These are phyloP conservation scores for Sceloporus tristichus DNA, from an alignment of 2,113 vertebrate genomes.

Conservation along the genomic window DNA sequence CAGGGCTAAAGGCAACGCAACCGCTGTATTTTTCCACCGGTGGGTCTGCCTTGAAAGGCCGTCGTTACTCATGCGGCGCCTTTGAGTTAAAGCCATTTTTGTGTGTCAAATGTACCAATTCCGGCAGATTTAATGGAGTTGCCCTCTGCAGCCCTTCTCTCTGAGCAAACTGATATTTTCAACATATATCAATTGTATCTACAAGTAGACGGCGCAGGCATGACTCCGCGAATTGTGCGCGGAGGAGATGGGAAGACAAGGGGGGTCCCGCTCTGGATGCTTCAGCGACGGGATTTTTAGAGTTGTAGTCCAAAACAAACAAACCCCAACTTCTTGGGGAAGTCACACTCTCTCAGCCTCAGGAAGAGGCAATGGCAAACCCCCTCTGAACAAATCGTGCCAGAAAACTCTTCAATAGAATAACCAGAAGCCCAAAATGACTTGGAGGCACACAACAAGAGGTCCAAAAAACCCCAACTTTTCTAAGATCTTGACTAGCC, in stretches of 20 bases:
- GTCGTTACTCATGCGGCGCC: slow-evolving; percentile 65
- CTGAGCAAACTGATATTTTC: slow-evolving; percentile 67
- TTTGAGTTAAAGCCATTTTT: slow-evolving; percentile 66
- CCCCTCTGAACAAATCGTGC: too few relatives aligned
- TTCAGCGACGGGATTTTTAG: too few relatives aligned
- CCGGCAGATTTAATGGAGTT: slow-evolving; percentile 75
- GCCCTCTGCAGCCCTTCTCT: slow-evolving; percentile 67
- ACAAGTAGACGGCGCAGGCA: slow-evolving; percentile 35
- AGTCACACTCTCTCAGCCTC: too few relatives aligned
- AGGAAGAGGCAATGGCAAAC: too few relatives aligned
- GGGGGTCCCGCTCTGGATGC: neutral
- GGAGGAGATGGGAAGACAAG: neutral
- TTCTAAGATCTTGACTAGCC: too few relatives aligned
- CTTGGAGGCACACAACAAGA: too few relatives aligned
- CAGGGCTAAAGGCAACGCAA: slow-evolving; percentile 48
- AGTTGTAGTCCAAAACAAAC: too few relatives aligned
- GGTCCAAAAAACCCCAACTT: too few relatives aligned
- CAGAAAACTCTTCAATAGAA: too few relatives aligned
- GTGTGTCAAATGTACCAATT: slow-evolving; percentile 75
- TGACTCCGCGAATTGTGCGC: slow-evolving; percentile 32
- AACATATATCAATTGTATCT: slow-evolving; percentile 59
- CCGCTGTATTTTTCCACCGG: slow-evolving; percentile 59
- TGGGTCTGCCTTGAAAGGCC: slow-evolving; percentile 60
- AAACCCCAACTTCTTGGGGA: too few relatives aligned
- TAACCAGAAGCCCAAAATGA: too few relatives aligned